Evolutionary conservation across 1,140 invertebrate genomes (phyloP), one percentile per base, ranked within the genome.

Genomic region (Lordiphosa stackelbergi): DNA sequence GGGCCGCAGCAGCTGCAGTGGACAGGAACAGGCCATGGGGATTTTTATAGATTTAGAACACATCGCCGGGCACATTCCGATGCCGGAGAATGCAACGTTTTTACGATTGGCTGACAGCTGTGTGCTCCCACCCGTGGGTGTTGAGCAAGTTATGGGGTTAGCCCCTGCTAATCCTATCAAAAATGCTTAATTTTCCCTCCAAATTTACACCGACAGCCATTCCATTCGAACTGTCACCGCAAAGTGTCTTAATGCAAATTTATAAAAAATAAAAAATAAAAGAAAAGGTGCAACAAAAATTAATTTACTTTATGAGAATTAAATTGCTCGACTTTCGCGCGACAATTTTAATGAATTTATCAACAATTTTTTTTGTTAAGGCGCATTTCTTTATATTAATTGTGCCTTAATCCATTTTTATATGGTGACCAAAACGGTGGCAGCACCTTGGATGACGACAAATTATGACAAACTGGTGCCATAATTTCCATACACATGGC

Each of bases 381-480:
- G 19, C 36, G 40, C 56, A 63, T 31, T 24, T 45, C 49, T 42
- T 46, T 43, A 45, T 54, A 53, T 73, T 66, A 53, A 57, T 46
- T 49, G 13, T 52, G 48, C 55, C 24, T 77, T 73, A 64, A 73
- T 72, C 43, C 48, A 43, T 52, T 71, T 72, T 56, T 22, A 40
- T 62, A 36, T 66, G 48, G 31, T 55, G 53, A 40, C 42, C 41
- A 56, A 68, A 68, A 36, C 49, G 16, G 56, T 54, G 22, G 22
- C 28, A n/a, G 53, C 46, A 41, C 37, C 24, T 35, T 59, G 51
- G 19, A 22, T 40, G 43, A 7, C 63, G 68, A 75, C 73, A 75
- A 77, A 77, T 75, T 75, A 75, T 77, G 68, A 77, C 68, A 57
- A 72, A 75, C 54, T 56, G 63, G 53, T 7, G 47, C 47, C 31